Evolutionary conservation across 2,888 invertebrate genomes (phyloP).

Genomic region (Hanleya hanleyi): DNA sequence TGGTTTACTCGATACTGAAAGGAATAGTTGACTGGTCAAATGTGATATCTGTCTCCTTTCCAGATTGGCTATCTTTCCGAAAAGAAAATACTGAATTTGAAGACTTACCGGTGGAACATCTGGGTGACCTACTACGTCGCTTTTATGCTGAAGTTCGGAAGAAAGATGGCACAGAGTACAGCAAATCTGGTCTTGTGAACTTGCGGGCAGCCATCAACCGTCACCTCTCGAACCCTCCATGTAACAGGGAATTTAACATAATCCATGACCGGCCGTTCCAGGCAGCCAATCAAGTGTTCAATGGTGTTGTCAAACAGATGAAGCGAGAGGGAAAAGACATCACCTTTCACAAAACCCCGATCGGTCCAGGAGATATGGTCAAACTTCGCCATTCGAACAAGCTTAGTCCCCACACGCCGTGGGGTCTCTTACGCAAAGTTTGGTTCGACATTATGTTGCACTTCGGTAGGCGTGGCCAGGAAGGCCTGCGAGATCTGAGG

Average conservation of each 20-base stretch:
- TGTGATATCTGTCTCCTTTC: no score
- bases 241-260: constrained; percentile 6
- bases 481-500: constrained; percentile 9
- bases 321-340: constrained; percentile 30
- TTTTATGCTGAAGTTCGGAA: constrained; percentile 23
- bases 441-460: constrained; percentile 27
- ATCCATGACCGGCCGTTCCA: constrained; percentile 28
- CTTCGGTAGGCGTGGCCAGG: constrained; percentile 25
- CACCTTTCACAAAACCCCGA: constrained; percentile 18
- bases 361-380: constrained; percentile 13
- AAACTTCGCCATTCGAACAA: neutral
- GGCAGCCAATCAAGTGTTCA: constrained; percentile 26
- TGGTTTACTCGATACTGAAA: no score
- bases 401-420: neutral
- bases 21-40: no score
- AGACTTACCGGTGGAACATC: neutral
- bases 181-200: constrained; percentile 22
- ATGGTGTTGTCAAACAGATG: constrained; percentile 18
- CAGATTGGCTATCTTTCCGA: constrained; percentile 1
- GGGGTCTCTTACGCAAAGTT: constrained; percentile 26
- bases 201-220: constrained; percentile 22
- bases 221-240: constrained; percentile 20
- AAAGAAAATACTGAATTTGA: constrained; percentile 7
- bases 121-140: constrained; percentile 4
- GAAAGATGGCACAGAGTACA: constrained; percentile 20